phyloP scores from a whole-genome alignment of 2,797 vertebrate genomes.

The Salmo trutta region DNA sequence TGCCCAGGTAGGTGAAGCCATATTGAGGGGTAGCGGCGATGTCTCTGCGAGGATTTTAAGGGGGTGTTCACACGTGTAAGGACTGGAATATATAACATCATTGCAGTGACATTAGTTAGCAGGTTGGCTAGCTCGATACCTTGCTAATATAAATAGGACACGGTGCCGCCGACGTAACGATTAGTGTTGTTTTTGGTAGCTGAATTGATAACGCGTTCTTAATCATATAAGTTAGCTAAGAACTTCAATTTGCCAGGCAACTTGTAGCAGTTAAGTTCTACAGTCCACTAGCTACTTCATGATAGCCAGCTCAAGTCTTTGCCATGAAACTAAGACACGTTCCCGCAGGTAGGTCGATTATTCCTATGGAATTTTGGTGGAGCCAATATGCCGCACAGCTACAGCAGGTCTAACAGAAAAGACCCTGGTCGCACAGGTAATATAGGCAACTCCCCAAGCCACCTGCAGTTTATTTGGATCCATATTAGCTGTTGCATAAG shows the following conservation, averaged over 20 bases:
- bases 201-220: neutral
- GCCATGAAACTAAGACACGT: neutral
- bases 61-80: conserved; percentile 74
- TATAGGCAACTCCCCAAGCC: neutral
- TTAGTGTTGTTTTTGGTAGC: conserved; percentile 17
- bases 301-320: neutral
- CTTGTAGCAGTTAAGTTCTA: conserved; percentile 49
- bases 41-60: conserved; percentile 68
- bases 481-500: too few relatives aligned
- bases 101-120: conserved; percentile 79
- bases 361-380: conserved; percentile 11
- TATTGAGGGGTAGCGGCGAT: conserved; percentile 53
- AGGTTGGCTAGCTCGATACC: conserved; percentile 62
- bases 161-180: conserved; percentile 44
- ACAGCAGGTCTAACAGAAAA: neutral
- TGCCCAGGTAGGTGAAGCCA: conserved; percentile 77
- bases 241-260: conserved; percentile 55
- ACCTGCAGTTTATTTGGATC: neutral
- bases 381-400: neutral
- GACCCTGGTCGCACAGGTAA: neutral
- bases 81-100: conserved; percentile 69
- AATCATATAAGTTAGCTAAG: conserved; percentile 13
- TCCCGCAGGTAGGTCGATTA: conserved; percentile 42
- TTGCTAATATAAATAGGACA: conserved; percentile 69
- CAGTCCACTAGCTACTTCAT: neutral